Conservation (phyloP, 2,888 invertebrate species). For the Mongoloraphidia duomilia region DNA sequence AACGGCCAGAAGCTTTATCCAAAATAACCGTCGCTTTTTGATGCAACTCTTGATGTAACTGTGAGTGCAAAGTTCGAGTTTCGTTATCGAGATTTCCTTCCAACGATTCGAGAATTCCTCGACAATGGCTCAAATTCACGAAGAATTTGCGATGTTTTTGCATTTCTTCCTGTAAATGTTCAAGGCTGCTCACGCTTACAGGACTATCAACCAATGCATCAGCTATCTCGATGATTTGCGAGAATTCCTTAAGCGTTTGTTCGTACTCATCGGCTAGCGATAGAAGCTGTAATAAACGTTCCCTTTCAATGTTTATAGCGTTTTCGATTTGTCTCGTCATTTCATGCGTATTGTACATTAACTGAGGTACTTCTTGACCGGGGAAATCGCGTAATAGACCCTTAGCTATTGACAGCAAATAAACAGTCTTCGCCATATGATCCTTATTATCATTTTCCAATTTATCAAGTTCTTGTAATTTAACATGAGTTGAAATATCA, state of each 20-base stretch:
- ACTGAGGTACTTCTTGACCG: slow-evolving; percentile 50
- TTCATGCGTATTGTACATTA: slow-evolving; percentile 51
- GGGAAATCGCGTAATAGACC: slow-evolving; percentile 53
- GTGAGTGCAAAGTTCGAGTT: slow-evolving; percentile 56
- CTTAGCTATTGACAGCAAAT: slow-evolving; percentile 46
- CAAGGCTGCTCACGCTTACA: slow-evolving; percentile 57
- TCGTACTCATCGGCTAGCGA: slow-evolving; percentile 75
- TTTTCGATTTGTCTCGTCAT: slow-evolving; percentile 54
- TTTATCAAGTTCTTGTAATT: slow-evolving; percentile 53
- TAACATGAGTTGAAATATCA: slow-evolving; percentile 50
- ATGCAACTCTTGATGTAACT: slow-evolving; percentile 62
- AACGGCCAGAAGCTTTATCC: slow-evolving; percentile 66
- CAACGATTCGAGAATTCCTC: slow-evolving; percentile 71
- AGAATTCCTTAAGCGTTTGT: slow-evolving; percentile 74
- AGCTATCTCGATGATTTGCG: slow-evolving; percentile 71
- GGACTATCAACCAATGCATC: slow-evolving; percentile 66
- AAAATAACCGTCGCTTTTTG: slow-evolving; percentile 60
- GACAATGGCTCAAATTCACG: slow-evolving; percentile 73
- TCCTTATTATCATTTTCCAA: slow-evolving; percentile 52
- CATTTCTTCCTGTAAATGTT: slow-evolving; percentile 77
- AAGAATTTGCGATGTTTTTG: slow-evolving; percentile 82
- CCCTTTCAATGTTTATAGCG: slow-evolving; percentile 53
- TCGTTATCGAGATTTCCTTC: slow-evolving; percentile 72
- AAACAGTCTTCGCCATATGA: slow-evolving; percentile 42
- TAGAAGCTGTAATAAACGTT: slow-evolving; percentile 58